Conservation (phyloP, 2,113 vertebrate genomes). For the Cyrtonyx montezumae region DNA sequence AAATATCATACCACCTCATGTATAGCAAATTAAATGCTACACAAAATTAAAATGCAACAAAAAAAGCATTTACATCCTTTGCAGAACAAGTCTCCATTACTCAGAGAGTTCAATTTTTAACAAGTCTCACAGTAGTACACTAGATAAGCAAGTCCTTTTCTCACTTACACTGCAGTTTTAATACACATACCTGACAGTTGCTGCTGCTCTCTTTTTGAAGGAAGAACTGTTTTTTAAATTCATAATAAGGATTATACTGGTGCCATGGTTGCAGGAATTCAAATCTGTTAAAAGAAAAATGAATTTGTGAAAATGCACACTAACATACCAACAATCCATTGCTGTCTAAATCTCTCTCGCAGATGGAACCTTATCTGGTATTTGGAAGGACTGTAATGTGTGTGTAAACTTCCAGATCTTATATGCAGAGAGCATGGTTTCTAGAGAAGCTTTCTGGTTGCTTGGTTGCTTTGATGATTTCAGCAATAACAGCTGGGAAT, state of each 20-base stretch:
- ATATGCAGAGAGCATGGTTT: background rate
- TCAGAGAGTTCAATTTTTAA: background rate
- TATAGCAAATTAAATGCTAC: background rate
- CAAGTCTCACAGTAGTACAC: background rate
- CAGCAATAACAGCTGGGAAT: background rate
- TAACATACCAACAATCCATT: background rate
- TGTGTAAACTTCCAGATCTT: background rate
- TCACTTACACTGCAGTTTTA: background rate
- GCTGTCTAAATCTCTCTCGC: background rate
- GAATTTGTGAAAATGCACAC: background rate
- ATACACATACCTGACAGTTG: constrained; percentile 65
- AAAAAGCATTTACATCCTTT: background rate
- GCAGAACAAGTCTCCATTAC: background rate
- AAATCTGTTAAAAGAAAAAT: constrained; percentile 80
- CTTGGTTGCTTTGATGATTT: background rate
- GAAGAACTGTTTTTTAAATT: constrained; percentile 99
- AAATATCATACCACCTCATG: background rate
- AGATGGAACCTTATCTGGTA: background rate
- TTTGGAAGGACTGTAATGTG: background rate
- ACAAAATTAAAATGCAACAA: background rate
- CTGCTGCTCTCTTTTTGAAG: constrained; percentile 90
- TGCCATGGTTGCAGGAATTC: constrained; percentile 97
- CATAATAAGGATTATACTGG: constrained; percentile 96
- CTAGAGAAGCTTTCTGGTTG: background rate
- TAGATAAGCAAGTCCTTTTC: background rate